These are phyloP conservation scores for Scaptomyza tumidula DNA, from an alignment of 2,888 invertebrate species.

Conservation along the genomic window DNA sequence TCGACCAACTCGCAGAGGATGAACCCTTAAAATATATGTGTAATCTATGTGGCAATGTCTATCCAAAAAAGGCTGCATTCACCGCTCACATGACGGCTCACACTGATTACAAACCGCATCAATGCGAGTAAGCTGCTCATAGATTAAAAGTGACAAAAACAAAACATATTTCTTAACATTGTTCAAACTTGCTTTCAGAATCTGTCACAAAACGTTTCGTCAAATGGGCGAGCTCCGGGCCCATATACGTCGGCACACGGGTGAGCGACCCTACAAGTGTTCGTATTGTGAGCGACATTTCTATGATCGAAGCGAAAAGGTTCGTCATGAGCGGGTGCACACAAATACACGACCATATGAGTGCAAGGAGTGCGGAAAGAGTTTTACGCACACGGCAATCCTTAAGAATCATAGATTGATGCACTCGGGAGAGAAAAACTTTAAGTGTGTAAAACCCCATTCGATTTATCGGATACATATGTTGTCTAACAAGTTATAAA, in stretches of 20 bases:
- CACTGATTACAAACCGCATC: constrained; percentile 79
- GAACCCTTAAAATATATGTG: constrained; percentile 66
- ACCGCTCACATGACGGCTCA: constrained; percentile 80
- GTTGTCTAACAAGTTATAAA: neutral
- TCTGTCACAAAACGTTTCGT: constrained; percentile 80
- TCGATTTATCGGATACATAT: neutral
- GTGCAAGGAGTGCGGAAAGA: constrained; percentile 79
- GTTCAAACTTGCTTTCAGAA: constrained; percentile 51
- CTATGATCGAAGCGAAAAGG: constrained; percentile 70
- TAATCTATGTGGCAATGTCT: constrained; percentile 81
- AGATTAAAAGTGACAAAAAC: neutral
- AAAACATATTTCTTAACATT: neutral
- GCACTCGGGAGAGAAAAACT: constrained; percentile 70
- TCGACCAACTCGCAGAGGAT: constrained; percentile 11
- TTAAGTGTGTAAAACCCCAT: constrained; percentile 40
- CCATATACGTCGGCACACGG: constrained; percentile 84
- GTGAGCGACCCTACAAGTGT: constrained; percentile 82
- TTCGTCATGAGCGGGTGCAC: constrained; percentile 75
- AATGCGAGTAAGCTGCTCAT: constrained; percentile 81
- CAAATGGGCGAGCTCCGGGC: constrained; percentile 82
- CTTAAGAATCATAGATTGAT: constrained; percentile 79
- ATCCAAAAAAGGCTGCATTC: constrained; percentile 73
- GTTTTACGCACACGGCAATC: constrained; percentile 81
- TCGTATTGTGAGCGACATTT: constrained; percentile 76
- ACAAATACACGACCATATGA: constrained; percentile 82